These are phyloP conservation scores for Elysia chlorotica DNA, from an alignment of 1,140 invertebrate species.

Conservation along the genomic window DNA sequence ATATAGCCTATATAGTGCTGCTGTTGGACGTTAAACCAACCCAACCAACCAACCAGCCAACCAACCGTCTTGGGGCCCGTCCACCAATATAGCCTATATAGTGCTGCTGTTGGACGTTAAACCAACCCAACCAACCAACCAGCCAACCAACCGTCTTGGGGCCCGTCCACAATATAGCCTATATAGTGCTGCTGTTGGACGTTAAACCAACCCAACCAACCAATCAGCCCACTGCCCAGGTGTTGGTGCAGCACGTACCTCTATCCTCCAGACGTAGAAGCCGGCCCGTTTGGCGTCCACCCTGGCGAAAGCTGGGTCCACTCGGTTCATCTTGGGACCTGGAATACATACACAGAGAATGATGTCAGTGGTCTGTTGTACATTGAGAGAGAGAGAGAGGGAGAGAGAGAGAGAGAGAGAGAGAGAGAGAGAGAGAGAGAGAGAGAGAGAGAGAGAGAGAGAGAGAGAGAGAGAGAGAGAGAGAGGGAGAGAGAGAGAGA, in stretches of 20 bases:
- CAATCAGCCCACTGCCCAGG: neutral
- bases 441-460: too few relatives aligned
- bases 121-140: too few relatives aligned
- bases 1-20: too few relatives aligned
- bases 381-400: too few relatives aligned
- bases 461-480: too few relatives aligned
- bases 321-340: conserved; percentile 12
- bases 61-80: neutral
- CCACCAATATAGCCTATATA: neutral
- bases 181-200: neutral
- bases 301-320: conserved; percentile 35
- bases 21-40: too few relatives aligned
- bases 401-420: too few relatives aligned
- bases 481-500: too few relatives aligned
- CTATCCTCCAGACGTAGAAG: conserved; percentile 43
- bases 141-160: neutral
- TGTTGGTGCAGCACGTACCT: conserved; percentile 26
- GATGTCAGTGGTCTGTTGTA: too few relatives aligned
- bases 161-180: neutral
- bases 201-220: neutral
- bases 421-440: too few relatives aligned
- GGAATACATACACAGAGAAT: neutral
- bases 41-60: too few relatives aligned
- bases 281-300: conserved; percentile 27
- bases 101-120: neutral